These are phyloP conservation scores for Gymnothorax javanicus DNA, from an alignment of 2,797 vertebrate genomes.

Conservation along the genomic window DNA sequence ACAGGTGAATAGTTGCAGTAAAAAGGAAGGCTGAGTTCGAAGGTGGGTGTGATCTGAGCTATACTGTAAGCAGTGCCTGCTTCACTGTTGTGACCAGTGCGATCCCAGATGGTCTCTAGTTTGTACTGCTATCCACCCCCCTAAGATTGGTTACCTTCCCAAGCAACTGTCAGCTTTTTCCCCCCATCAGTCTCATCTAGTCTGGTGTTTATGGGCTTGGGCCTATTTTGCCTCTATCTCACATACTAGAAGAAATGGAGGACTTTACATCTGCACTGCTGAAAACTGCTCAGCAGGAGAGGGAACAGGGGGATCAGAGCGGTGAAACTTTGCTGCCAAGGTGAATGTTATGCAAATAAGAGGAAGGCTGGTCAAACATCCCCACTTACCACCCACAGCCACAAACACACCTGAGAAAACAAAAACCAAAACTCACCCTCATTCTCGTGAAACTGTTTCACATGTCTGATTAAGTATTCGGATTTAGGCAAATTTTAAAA, in stretches of 20 bases:
- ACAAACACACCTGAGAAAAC: slow-evolving; percentile 11
- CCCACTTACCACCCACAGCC: background rate
- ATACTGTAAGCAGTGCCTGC: too few species aligned
- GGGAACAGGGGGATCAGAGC: background rate
- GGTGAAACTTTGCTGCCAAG: background rate
- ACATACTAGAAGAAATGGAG: background rate
- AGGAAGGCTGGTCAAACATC: background rate
- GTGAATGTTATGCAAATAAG: background rate
- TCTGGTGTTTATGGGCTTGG: background rate
- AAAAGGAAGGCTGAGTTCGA: too few species aligned
- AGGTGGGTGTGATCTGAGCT: too few species aligned
- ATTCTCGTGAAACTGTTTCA: background rate
- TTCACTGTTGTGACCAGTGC: too few species aligned
- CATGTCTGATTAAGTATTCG: background rate
- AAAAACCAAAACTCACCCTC: background rate
- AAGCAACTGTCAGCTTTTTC: too few species aligned
- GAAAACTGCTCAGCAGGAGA: background rate
- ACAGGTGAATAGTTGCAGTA: too few species aligned
- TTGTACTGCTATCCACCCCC: too few species aligned
- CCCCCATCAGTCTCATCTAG: background rate
- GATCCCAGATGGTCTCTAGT: too few species aligned
- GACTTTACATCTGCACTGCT: background rate
- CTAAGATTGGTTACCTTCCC: too few species aligned
- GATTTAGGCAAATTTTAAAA: background rate
- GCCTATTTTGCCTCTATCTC: background rate